Evolutionary conservation across 2,113 vertebrate genomes (phyloP), one percentile per base, ranked within the genome.

Genomic region (Cephalophus harveyi): DNA sequence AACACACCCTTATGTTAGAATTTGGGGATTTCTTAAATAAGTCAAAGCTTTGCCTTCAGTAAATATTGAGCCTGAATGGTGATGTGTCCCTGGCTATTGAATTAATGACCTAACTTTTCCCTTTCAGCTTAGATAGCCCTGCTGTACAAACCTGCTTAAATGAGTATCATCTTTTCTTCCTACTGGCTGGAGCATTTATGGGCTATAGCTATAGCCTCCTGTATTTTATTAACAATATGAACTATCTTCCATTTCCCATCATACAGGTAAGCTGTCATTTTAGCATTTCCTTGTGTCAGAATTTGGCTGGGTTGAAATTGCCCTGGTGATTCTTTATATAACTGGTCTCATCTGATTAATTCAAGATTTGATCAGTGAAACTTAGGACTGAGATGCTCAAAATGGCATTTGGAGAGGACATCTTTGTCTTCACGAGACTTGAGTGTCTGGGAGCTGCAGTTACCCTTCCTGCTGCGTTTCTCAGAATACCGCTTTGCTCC

Each of bases 161-260:
- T 48, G 99, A 99, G 62, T 98, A 99, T 95, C 99, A 99, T 93
- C 99, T 99, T 74, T 99, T 99, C 91, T 98, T 99, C 25, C 98
- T 99, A 0, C 98, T 99, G 97, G 98, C 99, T 85, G 99, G 99
- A 98, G 99, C 99, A 87, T 99, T 99, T 97, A 98, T 99, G 96
- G 99, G 99, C 92, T 99, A 99, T 93, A 99, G 99, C 95, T 99
- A 99, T 36, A 99, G 99, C 97, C 99, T 99, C 55, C 98, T 99
- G 30, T 99, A 99, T 89, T 99, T 99, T 93, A 98, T 99, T 95
- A 98, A 99, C 97, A 99, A 99, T 97, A 99, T 99, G 99, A 99
- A 99, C 98, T 99, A 99, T 92, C 98, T 99, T 62, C 99, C 99
- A 0, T 99, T 99, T 97, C 99, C 99, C 90, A 98, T 99, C 62